A percentile compares a stretch with the other conserved stretches of the same genome.
Evolutionary conservation across 1,140 invertebrate species (phyloP).

Genomic region (Drosophila pectinifera): DNA sequence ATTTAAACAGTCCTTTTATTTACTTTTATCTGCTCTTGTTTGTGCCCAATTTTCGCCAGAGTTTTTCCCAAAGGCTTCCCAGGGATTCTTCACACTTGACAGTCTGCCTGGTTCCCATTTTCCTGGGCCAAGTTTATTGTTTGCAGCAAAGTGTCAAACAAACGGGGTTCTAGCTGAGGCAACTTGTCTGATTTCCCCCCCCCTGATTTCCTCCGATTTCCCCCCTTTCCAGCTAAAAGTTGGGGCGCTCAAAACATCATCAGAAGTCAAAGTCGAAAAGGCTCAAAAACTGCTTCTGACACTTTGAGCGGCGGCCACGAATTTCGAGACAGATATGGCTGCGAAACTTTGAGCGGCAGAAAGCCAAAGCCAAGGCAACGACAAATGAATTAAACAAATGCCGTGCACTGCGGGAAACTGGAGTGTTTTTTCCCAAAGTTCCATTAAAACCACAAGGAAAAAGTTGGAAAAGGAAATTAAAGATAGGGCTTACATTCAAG

Average conservation of each 20-base stretch:
- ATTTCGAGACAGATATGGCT: slow-evolving; percentile 52
- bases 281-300: slow-evolving; percentile 51
- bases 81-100: slow-evolving; percentile 36
- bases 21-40: neutral
- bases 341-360: slow-evolving; percentile 31
- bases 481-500: neutral
- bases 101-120: slow-evolving; percentile 17
- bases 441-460: too few species aligned
- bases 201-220: neutral
- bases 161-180: slow-evolving; percentile 32
- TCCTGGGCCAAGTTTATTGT: slow-evolving; percentile 35
- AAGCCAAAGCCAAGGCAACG: slow-evolving; percentile 52
- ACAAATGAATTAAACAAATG: slow-evolving; percentile 54
- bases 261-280: slow-evolving; percentile 53
- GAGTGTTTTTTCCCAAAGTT: too few species aligned
- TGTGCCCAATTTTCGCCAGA: neutral
- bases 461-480: neutral
- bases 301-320: slow-evolving; percentile 51
- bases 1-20: neutral
- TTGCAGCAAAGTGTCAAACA: slow-evolving; percentile 53
- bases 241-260: slow-evolving; percentile 46
- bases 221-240: slow-evolving; percentile 6
- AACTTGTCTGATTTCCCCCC: slow-evolving; percentile 34
- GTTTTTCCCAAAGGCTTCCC: slow-evolving; percentile 7
- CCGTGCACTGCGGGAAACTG: slow-evolving; percentile 2